Base-by-base conservation (phyloP, 2,797 vertebrate genomes). In the Thunnus albacares region DNA sequence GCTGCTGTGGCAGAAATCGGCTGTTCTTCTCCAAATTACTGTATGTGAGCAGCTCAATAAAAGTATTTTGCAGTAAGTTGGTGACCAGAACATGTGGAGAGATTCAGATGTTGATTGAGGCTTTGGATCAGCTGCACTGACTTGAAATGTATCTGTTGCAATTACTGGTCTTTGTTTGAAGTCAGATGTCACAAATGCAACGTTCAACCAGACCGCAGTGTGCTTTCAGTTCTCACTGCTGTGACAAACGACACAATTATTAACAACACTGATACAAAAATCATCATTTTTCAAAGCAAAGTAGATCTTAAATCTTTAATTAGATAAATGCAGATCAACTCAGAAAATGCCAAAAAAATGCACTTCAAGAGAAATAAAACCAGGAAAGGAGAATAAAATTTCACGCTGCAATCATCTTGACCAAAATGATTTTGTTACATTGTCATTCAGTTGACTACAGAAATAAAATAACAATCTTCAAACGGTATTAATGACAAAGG, bases 11-110 rank as follows among this genome's bases (percentile, higher is more conserved):
- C 3, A 20, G 38, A 51, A 33, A 45, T 2, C 8, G 55, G 24
- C 20, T 0, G 33, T 74, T 69, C 78, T 47, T 56, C 70, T 56
- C 3, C 4, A 0, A 47, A 18, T 53, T 17, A 17, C 14, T 47
- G 45, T 49, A 63, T 33, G 43, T 26, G 0, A 51, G 67, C 24
- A 47, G 80, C 69, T 74, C 56, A 52, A 13, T 80, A 3, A 35
- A 11, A 47, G n/a, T 30, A 20, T 33, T 38, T 12, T 7, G 41
- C 6, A 9, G 18, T 18, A 51, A 41, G 30, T 69, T 28, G 35
- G 22, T n/a, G 7, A 41, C 24, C 30, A 41, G 57, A 73, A 53
- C 52, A n/a, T 4, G 28, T 14, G 53, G 22, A 67, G 14, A 35
- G 56, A 20, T 59, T 43, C 1, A 43, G 41, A 14, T 9, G 12